These are phyloP conservation scores for Melanostoma scalare DNA, from an alignment of 2,888 invertebrate species.

Conservation along the genomic window DNA sequence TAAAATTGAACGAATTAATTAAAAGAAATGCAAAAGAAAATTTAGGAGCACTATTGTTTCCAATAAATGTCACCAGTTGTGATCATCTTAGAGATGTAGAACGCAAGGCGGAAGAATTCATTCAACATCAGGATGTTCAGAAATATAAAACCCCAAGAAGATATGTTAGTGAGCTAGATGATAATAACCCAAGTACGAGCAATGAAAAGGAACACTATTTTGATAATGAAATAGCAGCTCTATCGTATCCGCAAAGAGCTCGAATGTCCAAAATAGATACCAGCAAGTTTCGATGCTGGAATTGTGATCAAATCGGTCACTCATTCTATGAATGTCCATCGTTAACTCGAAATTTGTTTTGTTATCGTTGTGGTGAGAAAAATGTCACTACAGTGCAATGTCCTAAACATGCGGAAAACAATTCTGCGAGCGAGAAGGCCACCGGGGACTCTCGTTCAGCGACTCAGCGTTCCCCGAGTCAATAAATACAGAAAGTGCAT, in stretches of 20 bases:
- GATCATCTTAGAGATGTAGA: slow-evolving; percentile 10
- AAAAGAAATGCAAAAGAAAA: no score
- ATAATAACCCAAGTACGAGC: neutral
- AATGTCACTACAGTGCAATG: neutral
- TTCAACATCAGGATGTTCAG: neutral
- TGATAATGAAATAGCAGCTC: neutral
- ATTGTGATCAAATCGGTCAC: slow-evolving; percentile 5
- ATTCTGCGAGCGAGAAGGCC: slow-evolving; percentile 16
- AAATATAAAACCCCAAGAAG: neutral
- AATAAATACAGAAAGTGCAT: neutral
- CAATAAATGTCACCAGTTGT: no score
- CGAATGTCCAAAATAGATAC: no score
- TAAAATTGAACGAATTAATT: no score
- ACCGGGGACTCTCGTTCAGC: slow-evolving; percentile 14
- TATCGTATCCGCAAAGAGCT: neutral
- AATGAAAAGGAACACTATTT: neutral
- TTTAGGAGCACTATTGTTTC: no score
- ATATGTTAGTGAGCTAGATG: neutral
- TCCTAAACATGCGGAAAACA: slow-evolving; percentile 12
- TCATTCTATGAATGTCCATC: slow-evolving; percentile 9
- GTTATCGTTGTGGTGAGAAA: slow-evolving; percentile 2
- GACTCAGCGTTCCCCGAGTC: neutral
- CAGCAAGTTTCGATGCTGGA: no score
- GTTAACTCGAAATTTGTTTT: neutral
- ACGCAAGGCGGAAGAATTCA: neutral